These are phyloP conservation scores for Dysdera silvatica DNA, from an alignment of 1,140 invertebrate species.

Conservation along the genomic window DNA sequence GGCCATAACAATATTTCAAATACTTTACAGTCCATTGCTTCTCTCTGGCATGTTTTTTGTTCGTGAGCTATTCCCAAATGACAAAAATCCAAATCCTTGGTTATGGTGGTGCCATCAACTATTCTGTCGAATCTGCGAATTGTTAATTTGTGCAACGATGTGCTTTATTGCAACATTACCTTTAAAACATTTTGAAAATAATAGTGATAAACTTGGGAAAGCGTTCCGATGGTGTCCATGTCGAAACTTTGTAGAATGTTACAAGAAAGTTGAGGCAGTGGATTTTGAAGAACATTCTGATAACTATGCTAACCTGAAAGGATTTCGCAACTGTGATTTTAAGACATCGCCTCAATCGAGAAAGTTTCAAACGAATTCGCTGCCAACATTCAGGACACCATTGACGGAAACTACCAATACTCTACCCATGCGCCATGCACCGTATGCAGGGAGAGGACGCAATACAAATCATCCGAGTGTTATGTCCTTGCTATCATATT, in stretches of 20 bases:
- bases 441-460: conserved; percentile 14
- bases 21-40: conserved; percentile 68
- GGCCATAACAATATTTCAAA: conserved; percentile 69
- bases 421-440: conserved; percentile 11
- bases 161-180: conserved; percentile 66
- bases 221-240: conserved; percentile 19
- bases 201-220: neutral
- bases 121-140: conserved; percentile 69
- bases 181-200: conserved; percentile 30
- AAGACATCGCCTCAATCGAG: conserved; percentile 6
- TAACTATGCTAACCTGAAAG: conserved; percentile 29
- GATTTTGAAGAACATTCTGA: conserved; percentile 31
- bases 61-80: conserved; percentile 43
- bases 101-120: conserved; percentile 83
- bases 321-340: conserved; percentile 10
- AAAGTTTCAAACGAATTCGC: conserved; percentile 25
- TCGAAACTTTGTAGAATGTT: conserved; percentile 19
- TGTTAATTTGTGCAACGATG: conserved; percentile 69
- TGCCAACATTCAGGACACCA: conserved; percentile 27
- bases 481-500: conserved; percentile 20
- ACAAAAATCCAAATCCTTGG: conserved; percentile 53
- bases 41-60: conserved; percentile 66
- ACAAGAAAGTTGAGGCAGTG: conserved; percentile 17
- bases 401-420: conserved; percentile 3
- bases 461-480: conserved; percentile 22